Conservation (phyloP, 2,113 vertebrate genomes). For the Phrynosoma platyrhinos region DNA sequence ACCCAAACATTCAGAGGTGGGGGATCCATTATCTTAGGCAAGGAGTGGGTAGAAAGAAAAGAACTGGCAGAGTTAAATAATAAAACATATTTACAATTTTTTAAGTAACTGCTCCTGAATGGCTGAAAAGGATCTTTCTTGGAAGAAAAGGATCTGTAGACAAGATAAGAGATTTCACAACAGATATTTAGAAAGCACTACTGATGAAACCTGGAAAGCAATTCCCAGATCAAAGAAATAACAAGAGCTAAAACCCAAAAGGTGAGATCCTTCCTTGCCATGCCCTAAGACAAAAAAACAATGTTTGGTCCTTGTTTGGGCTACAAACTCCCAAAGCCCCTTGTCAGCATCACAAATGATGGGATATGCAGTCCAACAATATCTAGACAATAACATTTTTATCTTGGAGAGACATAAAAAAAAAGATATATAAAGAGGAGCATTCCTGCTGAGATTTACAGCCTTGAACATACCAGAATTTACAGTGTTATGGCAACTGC, state of each 20-base stretch:
- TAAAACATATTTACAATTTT: background rate
- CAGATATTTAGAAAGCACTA: background rate
- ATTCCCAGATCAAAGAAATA: background rate
- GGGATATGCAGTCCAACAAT: no score
- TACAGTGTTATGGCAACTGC: background rate
- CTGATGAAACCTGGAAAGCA: background rate
- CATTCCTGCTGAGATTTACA: slow-evolving; percentile 33
- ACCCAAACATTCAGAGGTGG: background rate
- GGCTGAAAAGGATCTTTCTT: background rate
- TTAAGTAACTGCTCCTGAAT: background rate
- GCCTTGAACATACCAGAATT: rapidly evolving
- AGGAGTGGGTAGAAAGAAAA: background rate
- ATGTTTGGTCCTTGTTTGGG: no score
- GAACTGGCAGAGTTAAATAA: background rate
- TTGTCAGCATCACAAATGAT: no score
- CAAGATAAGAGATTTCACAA: background rate
- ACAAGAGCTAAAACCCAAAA: background rate
- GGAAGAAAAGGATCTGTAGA: background rate
- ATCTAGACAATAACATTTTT: background rate
- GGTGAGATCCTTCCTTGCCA: background rate
- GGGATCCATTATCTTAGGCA: background rate
- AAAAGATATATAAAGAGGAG: background rate
- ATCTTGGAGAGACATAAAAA: slow-evolving; percentile 17
- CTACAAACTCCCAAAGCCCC: background rate
- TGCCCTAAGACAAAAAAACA: background rate